A percentile compares a stretch with the other conserved stretches of the same genome.
Evolutionary conservation across 2,113 vertebrate genomes (phyloP).

Genomic region (Clarias macrocephalus): DNA sequence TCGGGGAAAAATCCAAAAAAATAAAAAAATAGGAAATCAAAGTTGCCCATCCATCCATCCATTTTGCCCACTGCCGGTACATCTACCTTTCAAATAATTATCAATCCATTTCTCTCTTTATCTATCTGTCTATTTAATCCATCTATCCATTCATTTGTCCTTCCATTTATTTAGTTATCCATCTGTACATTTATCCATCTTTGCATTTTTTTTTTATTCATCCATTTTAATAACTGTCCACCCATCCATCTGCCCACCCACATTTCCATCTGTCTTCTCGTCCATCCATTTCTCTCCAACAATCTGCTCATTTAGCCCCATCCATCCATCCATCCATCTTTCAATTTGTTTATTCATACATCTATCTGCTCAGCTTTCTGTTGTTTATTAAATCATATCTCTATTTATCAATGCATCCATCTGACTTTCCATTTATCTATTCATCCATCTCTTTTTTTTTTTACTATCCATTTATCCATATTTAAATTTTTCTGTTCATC

Average conservation of each 20-base stretch:
- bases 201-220: background rate
- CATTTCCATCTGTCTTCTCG: background rate
- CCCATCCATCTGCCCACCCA: background rate
- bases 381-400: no score
- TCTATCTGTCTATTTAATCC: background rate
- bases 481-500: background rate
- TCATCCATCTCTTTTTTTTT: background rate
- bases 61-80: no score
- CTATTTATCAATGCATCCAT: background rate
- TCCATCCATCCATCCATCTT: background rate
- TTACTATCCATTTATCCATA: background rate
- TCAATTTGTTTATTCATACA: background rate
- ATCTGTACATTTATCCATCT: background rate
- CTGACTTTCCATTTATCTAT: background rate
- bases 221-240: background rate
- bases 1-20: no score
- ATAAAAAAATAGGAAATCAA: no score
- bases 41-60: background rate
- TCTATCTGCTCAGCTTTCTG: background rate
- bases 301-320: background rate
- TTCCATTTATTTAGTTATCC: background rate
- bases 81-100: background rate
- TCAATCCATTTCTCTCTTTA: background rate
- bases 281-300: background rate
- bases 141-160: background rate